Evolutionary conservation across 37 sponge, comb jelly and placozoan genomes (phyloP), one percentile per base, ranked within the genome.

Genomic region (Mnemiopsis leidyi): DNA sequence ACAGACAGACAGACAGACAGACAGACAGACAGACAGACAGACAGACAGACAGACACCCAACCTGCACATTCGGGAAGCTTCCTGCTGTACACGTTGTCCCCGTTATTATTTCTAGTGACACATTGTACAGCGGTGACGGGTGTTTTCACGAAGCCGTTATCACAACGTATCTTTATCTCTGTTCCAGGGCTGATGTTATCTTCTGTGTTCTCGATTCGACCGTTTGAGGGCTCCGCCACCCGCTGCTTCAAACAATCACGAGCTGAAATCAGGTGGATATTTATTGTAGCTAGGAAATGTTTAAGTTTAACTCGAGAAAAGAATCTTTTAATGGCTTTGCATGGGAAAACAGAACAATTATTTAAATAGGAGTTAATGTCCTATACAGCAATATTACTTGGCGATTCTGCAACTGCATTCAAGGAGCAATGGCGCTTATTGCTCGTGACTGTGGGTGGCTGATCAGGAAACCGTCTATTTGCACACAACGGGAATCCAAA

Each of bases 211-310:
- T 21, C 26, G 7, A 79, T 26, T 38, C 20, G 31, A 5, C 82
- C 82, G 28, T 31, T 9, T 20, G 3, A 7, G 13, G 35, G 3
- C 3, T 79, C 82, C 38, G 35, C 38, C 28, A 79, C 35, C 82
- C 31, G 9, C 18, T 23, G 18, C 38, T 5, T 16, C 37, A 79
- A 38, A 35, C 82, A 79, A 23, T 79, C 23, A 7, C 82, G 82
- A 79, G 82, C 82, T 79, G 82, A n/a, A n/a, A n/a, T 9, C 18
- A 67, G 76, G 76, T 23, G 68, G 9, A 61, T 61, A 61, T 61
- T 61, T 61, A 61, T 61, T 18, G 68, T 21, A 61, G 18, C 18
- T 61, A 18, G 68, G 68, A 61, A 61, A 61, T 21, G 18, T 61
- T 61, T 18, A 9, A 61, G 9, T 61, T 18, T 61, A 21, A 21